phyloP scores from a whole-genome alignment of 1,140 invertebrate genomes.

The Panonychus citri region DNA sequence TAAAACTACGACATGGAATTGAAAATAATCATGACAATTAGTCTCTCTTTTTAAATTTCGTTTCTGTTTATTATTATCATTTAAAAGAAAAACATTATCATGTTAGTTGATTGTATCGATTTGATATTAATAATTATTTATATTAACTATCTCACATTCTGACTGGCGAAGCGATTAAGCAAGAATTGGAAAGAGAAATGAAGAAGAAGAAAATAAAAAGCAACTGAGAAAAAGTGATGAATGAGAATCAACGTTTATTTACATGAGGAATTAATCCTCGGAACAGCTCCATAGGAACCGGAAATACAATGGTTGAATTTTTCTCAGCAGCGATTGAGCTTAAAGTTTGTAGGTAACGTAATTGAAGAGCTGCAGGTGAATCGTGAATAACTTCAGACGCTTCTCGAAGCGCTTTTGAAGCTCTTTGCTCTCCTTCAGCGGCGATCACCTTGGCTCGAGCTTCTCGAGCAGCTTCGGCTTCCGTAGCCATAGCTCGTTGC shows the following conservation, averaged over 20 bases:
- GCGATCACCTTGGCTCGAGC: conserved; percentile 41
- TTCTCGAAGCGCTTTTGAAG: conserved; percentile 59
- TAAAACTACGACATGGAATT: too few relatives aligned
- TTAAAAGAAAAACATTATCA: too few relatives aligned
- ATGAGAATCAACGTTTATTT: background rate
- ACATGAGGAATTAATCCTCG: conserved; percentile 2
- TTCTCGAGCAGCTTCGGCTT: conserved; percentile 62
- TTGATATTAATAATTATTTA: too few relatives aligned
- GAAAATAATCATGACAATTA: too few relatives aligned
- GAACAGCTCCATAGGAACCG: conserved; percentile 21
- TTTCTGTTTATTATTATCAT: too few relatives aligned
- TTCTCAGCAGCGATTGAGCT: conserved; percentile 89
- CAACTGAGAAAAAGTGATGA: too few relatives aligned
- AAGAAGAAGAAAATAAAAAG: too few relatives aligned
- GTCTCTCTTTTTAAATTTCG: too few relatives aligned
- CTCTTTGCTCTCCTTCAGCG: conserved; percentile 55
- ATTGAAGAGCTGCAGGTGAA: conserved; percentile 32
- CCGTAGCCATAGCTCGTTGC: conserved; percentile 62
- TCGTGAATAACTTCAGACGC: conserved; percentile 58
- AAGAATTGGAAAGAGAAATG: too few relatives aligned
- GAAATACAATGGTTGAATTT: conserved; percentile 93
- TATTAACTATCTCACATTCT: too few relatives aligned
- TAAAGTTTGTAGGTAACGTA: conserved; percentile 49
- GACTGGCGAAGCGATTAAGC: too few relatives aligned
- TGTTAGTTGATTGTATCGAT: too few relatives aligned